These are phyloP conservation scores for Hydra vulgaris DNA, from an alignment of 30 jellyfish, hydroid and myxozoan genomes.

Conservation along the genomic window DNA sequence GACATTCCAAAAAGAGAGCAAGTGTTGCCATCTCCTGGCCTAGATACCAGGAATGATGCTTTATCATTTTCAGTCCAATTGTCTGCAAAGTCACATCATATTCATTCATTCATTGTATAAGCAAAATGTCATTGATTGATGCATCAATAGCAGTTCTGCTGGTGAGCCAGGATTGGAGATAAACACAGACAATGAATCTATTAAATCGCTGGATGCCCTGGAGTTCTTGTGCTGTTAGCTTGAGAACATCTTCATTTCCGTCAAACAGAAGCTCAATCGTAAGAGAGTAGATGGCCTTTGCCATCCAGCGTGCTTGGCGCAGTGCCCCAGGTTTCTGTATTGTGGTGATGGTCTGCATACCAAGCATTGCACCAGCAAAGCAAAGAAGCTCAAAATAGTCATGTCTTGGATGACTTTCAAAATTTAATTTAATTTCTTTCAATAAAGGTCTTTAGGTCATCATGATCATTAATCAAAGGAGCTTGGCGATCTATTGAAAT, in stretches of 20 bases:
- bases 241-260: neutral
- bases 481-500: neutral
- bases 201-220: neutral
- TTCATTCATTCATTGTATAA: neutral
- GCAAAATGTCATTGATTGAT: neutral
- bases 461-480: neutral
- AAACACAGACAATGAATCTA: neutral
- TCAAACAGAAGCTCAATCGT: neutral
- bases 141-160: neutral
- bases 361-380: neutral
- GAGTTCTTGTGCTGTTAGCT: neutral
- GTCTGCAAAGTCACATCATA: neutral
- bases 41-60: neutral
- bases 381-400: neutral
- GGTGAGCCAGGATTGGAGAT: neutral
- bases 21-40: neutral
- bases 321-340: neutral
- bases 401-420: neutral
- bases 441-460: neutral
- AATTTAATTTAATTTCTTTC: neutral
- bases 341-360: neutral
- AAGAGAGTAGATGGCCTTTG: neutral
- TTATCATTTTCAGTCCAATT: neutral
- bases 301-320: neutral
- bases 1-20: neutral